Percentiles rank a stretch among this genome's conserved stretches.
phyloP scores from a whole-genome alignment of 1,140 invertebrate genomes.

The Drusus annulatus region DNA sequence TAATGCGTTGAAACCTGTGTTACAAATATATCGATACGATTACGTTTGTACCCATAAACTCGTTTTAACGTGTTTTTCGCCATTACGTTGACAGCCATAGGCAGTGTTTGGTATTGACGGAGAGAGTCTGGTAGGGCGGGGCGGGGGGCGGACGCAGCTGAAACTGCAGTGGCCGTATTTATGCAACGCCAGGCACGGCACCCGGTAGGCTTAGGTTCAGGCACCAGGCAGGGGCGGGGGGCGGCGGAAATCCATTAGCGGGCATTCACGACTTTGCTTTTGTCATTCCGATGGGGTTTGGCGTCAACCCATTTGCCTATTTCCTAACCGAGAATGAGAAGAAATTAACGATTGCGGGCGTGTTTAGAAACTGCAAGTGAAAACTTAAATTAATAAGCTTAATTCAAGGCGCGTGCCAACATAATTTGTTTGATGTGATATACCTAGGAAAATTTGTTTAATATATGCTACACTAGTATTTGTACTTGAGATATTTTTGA shows the following conservation, averaged over 20 bases:
- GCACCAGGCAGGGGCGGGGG: too few relatives aligned
- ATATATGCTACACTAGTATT: too few relatives aligned
- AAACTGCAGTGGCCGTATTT: slow-evolving; percentile 38
- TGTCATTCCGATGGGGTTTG: slow-evolving; percentile 43
- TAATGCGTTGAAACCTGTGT: too few relatives aligned
- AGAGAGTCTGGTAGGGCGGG: slow-evolving; percentile 8
- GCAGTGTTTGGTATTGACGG: neutral
- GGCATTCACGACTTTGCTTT: slow-evolving; percentile 49
- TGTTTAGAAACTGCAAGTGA: slow-evolving; percentile 31
- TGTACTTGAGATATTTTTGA: too few relatives aligned
- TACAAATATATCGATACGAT: too few relatives aligned
- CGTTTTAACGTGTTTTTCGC: too few relatives aligned
- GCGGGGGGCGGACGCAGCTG: slow-evolving; percentile 5
- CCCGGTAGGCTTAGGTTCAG: too few relatives aligned
- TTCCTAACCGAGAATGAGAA: slow-evolving; percentile 29
- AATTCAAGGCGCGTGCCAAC: slow-evolving; percentile 6
- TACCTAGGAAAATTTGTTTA: too few relatives aligned
- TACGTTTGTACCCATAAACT: too few relatives aligned
- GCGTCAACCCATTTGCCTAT: slow-evolving; percentile 29
- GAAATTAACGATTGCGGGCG: slow-evolving; percentile 12
- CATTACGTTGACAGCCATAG: too few relatives aligned
- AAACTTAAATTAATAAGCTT: slow-evolving; percentile 20
- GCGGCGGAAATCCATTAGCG: slow-evolving; percentile 26
- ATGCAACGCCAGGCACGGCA: slow-evolving; percentile 26
- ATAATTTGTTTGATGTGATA: too few relatives aligned